Evolutionary conservation across 2,888 invertebrate genomes (phyloP).

Genomic region (Urechis unicinctus): DNA sequence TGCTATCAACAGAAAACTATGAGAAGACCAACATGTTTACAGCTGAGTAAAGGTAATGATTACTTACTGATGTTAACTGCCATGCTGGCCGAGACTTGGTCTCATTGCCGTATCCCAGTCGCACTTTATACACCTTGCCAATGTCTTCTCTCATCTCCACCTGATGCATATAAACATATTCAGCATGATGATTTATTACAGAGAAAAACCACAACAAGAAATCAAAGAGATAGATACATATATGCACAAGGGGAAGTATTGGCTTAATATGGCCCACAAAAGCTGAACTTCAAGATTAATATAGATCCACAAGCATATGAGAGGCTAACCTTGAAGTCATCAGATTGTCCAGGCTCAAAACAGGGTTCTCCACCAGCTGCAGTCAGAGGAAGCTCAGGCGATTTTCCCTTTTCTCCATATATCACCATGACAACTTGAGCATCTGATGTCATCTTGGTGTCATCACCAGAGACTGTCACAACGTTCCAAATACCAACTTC

Average conservation of each 20-base stretch:
- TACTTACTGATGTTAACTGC: no score
- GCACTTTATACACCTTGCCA: constrained; percentile 35
- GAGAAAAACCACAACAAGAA: no score
- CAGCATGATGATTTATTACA: no score
- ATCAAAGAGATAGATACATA: no score
- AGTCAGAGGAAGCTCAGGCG: constrained; percentile 20
- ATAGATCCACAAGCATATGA: not conserved
- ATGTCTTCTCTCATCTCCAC: constrained; percentile 28
- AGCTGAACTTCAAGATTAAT: no score
- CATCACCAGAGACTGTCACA: no score
- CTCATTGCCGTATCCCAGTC: constrained; percentile 16
- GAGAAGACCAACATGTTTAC: no score
- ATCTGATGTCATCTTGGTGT: constrained; percentile 15
- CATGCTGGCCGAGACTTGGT: not conserved
- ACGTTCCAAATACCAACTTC: not conserved
- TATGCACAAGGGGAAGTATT: no score
- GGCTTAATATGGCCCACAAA: no score
- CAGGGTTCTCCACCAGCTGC: constrained; percentile 6
- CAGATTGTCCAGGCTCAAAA: constrained; percentile 37
- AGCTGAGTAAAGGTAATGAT: no score
- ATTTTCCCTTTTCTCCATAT: constrained; percentile 34
- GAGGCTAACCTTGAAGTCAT: constrained; percentile 24
- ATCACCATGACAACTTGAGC: constrained; percentile 23
- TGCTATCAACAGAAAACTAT: no score
- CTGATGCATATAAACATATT: no score